Conservation (phyloP, 2,113 vertebrate genomes). For the Hemiprocne comata region DNA sequence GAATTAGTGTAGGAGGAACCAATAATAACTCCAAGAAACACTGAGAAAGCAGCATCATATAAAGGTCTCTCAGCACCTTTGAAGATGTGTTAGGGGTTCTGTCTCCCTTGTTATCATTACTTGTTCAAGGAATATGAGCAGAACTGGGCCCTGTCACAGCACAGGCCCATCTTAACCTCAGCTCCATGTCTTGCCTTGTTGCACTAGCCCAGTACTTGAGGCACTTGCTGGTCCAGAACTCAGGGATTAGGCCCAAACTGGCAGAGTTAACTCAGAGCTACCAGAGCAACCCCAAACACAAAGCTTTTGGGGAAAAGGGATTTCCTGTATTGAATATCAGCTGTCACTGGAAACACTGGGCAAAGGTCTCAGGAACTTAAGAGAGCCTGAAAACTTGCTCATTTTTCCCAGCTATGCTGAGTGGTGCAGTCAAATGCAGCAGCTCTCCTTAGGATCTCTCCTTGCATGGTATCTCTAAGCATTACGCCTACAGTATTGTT, state of each 20-base stretch:
- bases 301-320: background rate
- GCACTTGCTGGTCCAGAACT: background rate
- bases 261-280: background rate
- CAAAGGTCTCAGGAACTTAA: background rate
- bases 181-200: background rate
- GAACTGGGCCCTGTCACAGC: background rate
- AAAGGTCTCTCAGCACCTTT: slow-evolving; percentile 25
- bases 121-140: background rate
- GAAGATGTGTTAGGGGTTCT: background rate
- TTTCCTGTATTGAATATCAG: background rate
- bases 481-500: background rate
- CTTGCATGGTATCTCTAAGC: background rate
- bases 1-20: slow-evolving; percentile 54
- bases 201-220: too few relatives aligned
- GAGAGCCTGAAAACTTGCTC: background rate
- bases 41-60: background rate
- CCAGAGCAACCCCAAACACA: background rate
- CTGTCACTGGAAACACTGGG: background rate
- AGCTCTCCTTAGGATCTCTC: background rate
- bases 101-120: background rate
- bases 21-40: slow-evolving; percentile 54
- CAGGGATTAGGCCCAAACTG: background rate
- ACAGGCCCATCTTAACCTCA: background rate
- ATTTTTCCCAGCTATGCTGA: background rate
- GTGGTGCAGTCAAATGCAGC: too few relatives aligned